Percentiles rank a stretch among this genome's conserved stretches.
These are phyloP conservation scores for Amphipoea lucens DNA, from an alignment of 2,888 invertebrate species.

Conservation along the genomic window DNA sequence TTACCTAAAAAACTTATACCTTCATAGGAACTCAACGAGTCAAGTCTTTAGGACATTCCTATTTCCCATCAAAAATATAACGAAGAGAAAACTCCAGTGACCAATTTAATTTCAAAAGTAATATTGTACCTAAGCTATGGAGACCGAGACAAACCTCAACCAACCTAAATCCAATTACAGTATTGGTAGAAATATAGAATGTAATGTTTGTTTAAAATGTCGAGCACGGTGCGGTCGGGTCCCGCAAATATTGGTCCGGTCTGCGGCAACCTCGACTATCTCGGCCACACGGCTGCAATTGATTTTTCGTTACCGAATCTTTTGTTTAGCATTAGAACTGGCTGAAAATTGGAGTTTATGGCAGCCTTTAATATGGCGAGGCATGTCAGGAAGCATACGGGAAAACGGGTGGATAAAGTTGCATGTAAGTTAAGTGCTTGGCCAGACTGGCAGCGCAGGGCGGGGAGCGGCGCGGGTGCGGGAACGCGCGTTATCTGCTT, in stretches of 20 bases:
- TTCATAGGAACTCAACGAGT: not conserved
- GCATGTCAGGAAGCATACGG: not conserved
- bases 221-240: conserved; percentile 18
- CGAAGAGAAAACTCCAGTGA: conserved; percentile 12
- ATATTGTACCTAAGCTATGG: conserved; percentile 28
- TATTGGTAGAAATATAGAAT: conserved; percentile 47
- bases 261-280: not conserved
- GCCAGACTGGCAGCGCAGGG: too few species aligned
- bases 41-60: too few species aligned
- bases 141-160: conserved; percentile 11
- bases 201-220: conserved; percentile 45
- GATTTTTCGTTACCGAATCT: conserved; percentile 38
- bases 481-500: too few species aligned
- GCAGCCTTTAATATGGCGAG: not conserved
- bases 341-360: conserved; percentile 8
- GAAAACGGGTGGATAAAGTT: not conserved
- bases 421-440: not conserved
- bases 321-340: conserved; percentile 9
- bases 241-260: conserved; percentile 41
- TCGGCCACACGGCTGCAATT: conserved; percentile 37
- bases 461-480: too few species aligned
- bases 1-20: too few species aligned
- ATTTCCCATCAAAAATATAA: conserved; percentile 3
- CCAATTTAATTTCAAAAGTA: conserved; percentile 18
- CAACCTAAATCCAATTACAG: conserved; percentile 43